Percentiles rank a stretch among this genome's conserved stretches.
Conservation (phyloP, 1,140 invertebrate genomes). For the Phenacoccus solenopsis region DNA sequence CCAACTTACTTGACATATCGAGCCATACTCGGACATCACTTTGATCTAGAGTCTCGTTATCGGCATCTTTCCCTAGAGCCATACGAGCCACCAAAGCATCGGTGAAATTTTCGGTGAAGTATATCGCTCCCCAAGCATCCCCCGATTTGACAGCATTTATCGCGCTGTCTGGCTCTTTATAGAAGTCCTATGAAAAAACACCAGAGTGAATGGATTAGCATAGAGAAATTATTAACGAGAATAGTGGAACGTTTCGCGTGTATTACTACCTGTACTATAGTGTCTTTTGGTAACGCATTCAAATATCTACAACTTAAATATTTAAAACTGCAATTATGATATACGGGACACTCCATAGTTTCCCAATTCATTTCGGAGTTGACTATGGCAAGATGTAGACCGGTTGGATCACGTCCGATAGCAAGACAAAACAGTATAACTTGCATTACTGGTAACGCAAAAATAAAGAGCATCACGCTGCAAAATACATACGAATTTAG, state of each 20-base stretch:
- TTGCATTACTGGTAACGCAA: constrained; percentile 80
- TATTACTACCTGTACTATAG: constrained; percentile 41
- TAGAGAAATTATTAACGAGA: not conserved
- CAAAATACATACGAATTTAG: constrained; percentile 26
- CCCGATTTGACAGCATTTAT: constrained; percentile 56
- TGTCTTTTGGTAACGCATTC: constrained; percentile 47
- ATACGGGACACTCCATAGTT: constrained; percentile 35
- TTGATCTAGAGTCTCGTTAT: constrained; percentile 51
- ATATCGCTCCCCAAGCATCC: constrained; percentile 65
- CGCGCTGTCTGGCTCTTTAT: constrained; percentile 38
- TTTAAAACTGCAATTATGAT: constrained; percentile 46
- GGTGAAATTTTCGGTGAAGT: constrained; percentile 73
- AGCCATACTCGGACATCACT: constrained; percentile 65
- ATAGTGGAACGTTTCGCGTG: not conserved
- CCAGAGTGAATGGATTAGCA: not conserved
- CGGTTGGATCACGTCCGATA: constrained; percentile 78
- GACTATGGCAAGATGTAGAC: constrained; percentile 69
- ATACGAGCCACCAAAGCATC: constrained; percentile 55
- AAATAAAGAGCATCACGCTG: constrained; percentile 78
- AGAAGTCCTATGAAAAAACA: constrained; percentile 31
- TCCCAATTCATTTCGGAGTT: constrained; percentile 59
- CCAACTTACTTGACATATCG: constrained; percentile 73
- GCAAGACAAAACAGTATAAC: constrained; percentile 88
- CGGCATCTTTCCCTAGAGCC: constrained; percentile 49
- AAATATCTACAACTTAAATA: constrained; percentile 64